phyloP scores from a whole-genome alignment of 2,797 vertebrate species.

The Intellagama lesueurii region DNA sequence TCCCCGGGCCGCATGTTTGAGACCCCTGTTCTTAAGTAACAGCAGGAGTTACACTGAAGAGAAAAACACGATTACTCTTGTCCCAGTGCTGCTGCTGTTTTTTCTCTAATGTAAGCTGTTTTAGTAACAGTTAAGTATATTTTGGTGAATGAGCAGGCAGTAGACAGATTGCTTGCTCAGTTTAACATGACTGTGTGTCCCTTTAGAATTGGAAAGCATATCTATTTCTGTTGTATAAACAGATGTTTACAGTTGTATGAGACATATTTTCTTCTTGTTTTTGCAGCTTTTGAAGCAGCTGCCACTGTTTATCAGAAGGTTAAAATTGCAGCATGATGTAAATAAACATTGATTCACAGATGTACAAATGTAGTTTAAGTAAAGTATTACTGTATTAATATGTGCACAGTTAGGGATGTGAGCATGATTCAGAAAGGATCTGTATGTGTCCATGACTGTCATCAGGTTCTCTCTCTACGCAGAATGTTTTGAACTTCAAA shows the following conservation, averaged over 20 bases:
- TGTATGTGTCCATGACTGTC: neutral
- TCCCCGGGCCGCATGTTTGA: too few relatives aligned
- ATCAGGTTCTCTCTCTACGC: neutral
- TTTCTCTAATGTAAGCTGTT: conserved; percentile 20
- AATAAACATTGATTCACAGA: neutral
- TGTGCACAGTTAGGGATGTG: neutral
- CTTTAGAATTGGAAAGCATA: neutral
- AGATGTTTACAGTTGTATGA: conserved; percentile 15
- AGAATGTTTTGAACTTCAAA: neutral
- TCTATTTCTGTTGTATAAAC: neutral
- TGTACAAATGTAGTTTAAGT: neutral
- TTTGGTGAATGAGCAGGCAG: neutral
- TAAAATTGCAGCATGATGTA: neutral
- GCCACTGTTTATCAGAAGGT: neutral
- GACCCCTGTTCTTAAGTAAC: conserved; percentile 56
- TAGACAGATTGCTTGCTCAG: neutral
- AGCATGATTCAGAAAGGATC: neutral
- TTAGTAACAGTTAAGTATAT: conserved; percentile 38
- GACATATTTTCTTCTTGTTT: neutral
- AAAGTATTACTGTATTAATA: neutral
- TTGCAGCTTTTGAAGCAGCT: neutral
- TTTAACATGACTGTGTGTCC: neutral
- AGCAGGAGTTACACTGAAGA: conserved; percentile 41
- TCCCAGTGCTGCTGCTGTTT: conserved; percentile 10
- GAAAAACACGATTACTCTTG: conserved; percentile 53